Conservation (phyloP, 2,113 vertebrate species). For the Oriolus oriolus region DNA sequence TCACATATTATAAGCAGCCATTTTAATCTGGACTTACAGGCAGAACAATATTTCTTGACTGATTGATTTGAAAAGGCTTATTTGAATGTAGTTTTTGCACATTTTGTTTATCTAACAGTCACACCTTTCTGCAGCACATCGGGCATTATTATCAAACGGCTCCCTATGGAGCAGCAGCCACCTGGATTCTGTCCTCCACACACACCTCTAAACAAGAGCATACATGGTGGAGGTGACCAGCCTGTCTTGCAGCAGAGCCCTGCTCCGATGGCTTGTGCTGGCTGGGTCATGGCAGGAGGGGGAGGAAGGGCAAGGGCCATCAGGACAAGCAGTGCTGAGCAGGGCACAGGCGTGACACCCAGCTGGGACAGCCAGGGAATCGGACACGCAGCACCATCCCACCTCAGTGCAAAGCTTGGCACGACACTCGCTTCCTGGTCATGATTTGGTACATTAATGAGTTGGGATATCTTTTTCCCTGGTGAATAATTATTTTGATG, state of each 20-base stretch:
- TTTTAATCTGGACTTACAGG: background rate
- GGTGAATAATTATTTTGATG: background rate
- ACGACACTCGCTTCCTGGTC: rapidly evolving
- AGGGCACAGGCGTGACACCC: rapidly evolving
- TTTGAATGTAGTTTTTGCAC: background rate
- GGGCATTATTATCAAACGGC: background rate
- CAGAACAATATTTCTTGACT: background rate
- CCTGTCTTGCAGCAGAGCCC: rapidly evolving
- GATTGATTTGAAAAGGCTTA: background rate
- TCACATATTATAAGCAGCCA: background rate
- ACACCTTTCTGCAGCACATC: rapidly evolving
- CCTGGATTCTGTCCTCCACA: background rate
- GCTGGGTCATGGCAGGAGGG: background rate
- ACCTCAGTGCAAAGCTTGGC: background rate
- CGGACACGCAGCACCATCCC: rapidly evolving
- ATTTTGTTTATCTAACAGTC: background rate
- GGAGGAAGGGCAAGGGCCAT: rapidly evolving
- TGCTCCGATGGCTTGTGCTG: rapidly evolving
- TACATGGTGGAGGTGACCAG: rapidly evolving
- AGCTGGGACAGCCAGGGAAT: background rate
- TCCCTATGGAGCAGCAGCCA: rapidly evolving
- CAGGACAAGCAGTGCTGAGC: rapidly evolving
- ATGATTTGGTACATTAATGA: background rate
- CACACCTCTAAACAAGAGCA: rapidly evolving
- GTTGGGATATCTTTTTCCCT: background rate